Evolutionary conservation across 2,113 vertebrate species (phyloP).

Genomic region (Cinclus cinclus): DNA sequence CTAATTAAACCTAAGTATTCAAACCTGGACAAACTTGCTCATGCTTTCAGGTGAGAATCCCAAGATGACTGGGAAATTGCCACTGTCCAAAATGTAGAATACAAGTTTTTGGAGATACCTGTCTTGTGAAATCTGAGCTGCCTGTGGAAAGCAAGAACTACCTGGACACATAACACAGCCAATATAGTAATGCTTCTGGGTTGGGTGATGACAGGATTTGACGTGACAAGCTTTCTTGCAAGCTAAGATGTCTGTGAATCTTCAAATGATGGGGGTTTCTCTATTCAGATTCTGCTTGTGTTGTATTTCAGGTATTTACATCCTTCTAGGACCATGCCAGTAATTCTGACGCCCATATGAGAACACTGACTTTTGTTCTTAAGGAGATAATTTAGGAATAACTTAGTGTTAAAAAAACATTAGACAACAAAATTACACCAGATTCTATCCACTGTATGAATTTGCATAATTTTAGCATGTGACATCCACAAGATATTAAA

Average conservation of each 20-base stretch:
- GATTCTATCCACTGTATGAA: neutral
- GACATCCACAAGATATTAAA: neutral
- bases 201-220: neutral
- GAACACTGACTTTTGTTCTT: neutral
- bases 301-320: neutral
- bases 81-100: neutral
- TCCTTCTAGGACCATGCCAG: neutral
- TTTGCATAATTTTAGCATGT: neutral
- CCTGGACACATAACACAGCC: neutral
- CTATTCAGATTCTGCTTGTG: neutral
- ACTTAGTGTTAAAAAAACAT: neutral
- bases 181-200: neutral
- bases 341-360: neutral
- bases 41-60: neutral
- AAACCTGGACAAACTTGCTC: neutral
- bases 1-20: neutral
- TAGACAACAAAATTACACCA: neutral
- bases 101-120: neutral
- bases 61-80: neutral
- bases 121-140: neutral
- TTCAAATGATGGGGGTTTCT: neutral
- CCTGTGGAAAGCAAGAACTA: rapidly evolving
- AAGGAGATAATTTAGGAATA: neutral
- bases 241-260: neutral
- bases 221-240: neutral